Conservation (phyloP, 2,797 vertebrate genomes). For the Mareca strepera region DNA sequence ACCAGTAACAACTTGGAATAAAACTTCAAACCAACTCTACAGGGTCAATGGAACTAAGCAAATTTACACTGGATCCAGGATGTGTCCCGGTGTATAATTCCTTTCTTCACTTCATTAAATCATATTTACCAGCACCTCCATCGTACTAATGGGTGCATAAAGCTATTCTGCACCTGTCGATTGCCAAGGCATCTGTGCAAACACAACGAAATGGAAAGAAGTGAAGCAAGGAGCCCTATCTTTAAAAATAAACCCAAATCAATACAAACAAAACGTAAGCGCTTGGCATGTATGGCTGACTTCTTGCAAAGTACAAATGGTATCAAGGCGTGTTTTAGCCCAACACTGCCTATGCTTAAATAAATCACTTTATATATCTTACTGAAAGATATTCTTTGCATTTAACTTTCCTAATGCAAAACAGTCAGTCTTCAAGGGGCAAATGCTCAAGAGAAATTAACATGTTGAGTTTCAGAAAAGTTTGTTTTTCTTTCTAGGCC, state of each 20-base stretch:
- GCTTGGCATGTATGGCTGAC: not conserved
- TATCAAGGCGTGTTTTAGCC: not conserved
- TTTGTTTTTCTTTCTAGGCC: not conserved
- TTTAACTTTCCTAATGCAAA: not conserved
- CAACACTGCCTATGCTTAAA: not conserved
- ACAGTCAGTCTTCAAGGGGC: not conserved
- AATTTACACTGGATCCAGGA: not conserved
- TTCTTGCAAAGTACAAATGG: not conserved
- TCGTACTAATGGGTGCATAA: not conserved
- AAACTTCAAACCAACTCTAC: not conserved
- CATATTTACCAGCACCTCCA: not conserved
- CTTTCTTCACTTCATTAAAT: not conserved
- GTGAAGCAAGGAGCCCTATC: not conserved
- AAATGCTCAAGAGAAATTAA: not conserved
- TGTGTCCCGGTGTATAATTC: not conserved
- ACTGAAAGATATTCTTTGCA: not conserved
- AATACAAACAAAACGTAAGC: not conserved
- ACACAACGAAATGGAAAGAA: not conserved
- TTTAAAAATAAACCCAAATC: slow-evolving; percentile 2
- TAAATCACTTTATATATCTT: not conserved
- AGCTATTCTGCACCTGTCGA: not conserved
- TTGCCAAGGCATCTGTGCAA: not conserved
- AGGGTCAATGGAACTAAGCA: not conserved
- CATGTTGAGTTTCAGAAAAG: not conserved
- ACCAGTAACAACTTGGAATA: not conserved